Evolutionary conservation across 2,797 vertebrate genomes (phyloP).

Genomic region (Ctenochaetus hawaiiensis): DNA sequence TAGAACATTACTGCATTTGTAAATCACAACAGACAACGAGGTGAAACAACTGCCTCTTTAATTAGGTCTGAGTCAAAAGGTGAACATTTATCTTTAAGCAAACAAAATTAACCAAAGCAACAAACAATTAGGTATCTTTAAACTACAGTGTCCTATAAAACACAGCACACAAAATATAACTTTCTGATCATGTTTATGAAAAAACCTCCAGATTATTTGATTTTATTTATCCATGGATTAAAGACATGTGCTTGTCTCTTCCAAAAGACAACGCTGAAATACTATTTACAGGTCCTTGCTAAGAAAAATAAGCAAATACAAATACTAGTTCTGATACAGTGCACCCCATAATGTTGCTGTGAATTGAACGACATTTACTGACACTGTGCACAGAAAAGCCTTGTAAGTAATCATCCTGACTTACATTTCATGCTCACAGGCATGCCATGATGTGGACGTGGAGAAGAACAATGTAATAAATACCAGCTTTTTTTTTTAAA

Average conservation of each 20-base stretch:
- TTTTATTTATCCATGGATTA: conserved; percentile 66
- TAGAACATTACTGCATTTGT: not conserved
- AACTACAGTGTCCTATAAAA: conserved; percentile 84
- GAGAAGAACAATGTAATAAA: conserved; percentile 67
- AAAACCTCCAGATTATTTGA: conserved; percentile 71
- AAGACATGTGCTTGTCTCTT: conserved; percentile 55
- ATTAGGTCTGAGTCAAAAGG: conserved; percentile 80
- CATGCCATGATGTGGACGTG: conserved; percentile 60
- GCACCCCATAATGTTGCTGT: conserved; percentile 56
- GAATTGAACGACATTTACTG: conserved; percentile 50
- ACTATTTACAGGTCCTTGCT: conserved; percentile 75
- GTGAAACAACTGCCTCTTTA: conserved; percentile 74
- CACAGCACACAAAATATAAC: conserved; percentile 87
- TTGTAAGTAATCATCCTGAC: conserved; percentile 40
- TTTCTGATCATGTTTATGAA: conserved; percentile 78
- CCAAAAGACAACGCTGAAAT: conserved; percentile 68
- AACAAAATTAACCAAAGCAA: conserved; percentile 75
- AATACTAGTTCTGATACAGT: conserved; percentile 70
- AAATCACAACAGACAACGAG: conserved; percentile 37
- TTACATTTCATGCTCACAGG: conserved; percentile 58
- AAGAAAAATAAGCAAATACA: conserved; percentile 75
- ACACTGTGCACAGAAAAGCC: conserved; percentile 57
- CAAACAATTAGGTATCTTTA: conserved; percentile 67
- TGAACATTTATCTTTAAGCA: conserved; percentile 77
- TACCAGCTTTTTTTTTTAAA: conserved; percentile 49